Percentiles rank a stretch among this genome's conserved stretches.
Evolutionary conservation across 1,140 invertebrate genomes (phyloP).

Genomic region (Oedothorax gibbosus): DNA sequence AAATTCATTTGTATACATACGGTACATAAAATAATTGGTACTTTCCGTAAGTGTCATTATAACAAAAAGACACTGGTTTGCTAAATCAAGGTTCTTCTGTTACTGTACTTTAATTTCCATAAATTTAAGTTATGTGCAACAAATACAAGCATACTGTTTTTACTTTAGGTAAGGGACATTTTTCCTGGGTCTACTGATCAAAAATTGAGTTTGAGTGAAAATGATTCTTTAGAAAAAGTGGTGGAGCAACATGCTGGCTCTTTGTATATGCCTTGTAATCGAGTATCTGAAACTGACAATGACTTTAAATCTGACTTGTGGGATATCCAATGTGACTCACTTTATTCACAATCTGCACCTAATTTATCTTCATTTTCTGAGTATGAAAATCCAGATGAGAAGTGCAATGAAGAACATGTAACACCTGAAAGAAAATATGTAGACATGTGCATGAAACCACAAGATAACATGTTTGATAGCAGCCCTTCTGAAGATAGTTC

Average conservation of each 20-base stretch:
- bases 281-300: slow-evolving; percentile 12
- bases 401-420: not conserved
- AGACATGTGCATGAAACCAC: not conserved
- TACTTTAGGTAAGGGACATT: too few species aligned
- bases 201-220: too few species aligned
- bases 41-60: too few species aligned
- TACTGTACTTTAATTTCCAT: too few species aligned
- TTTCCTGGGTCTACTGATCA: too few species aligned
- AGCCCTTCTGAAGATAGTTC: not conserved
- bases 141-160: too few species aligned
- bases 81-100: too few species aligned
- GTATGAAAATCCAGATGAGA: slow-evolving; percentile 2
- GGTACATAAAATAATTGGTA: too few species aligned
- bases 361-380: slow-evolving; percentile 34
- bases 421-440: not conserved
- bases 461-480: slow-evolving; percentile 8
- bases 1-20: too few species aligned
- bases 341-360: slow-evolving; percentile 52
- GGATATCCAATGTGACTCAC: slow-evolving; percentile 23
- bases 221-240: slow-evolving; percentile 1
- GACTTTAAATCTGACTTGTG: not conserved
- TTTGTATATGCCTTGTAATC: not conserved
- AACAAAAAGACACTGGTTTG: too few species aligned
- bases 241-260: not conserved
- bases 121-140: too few species aligned